Base-by-base conservation (phyloP, 2,113 vertebrate genomes). In the Podiceps cristatus region DNA sequence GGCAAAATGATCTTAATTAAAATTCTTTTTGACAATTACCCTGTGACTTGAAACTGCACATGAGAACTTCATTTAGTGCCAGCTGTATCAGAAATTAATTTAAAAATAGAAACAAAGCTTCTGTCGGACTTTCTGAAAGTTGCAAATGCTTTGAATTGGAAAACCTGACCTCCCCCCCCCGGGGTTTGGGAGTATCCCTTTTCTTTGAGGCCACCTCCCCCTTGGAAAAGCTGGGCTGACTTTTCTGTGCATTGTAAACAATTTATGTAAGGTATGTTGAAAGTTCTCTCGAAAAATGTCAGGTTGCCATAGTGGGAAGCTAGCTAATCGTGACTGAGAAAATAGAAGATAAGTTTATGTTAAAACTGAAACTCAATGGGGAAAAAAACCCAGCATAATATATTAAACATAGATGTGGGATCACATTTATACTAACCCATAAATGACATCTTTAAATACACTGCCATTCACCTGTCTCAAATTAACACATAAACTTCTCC, bases 151-250 rank as follows among this genome's bases (percentile, higher is more conserved):
- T n/a, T 62, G 25, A 71, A 58, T 80, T 66, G 27, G 19, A 49
- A 75, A 80, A 69, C 5, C 4, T 31, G 40, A 52, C 5, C 23
- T 2, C 7, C 4, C 18, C 4, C 2, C 5, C 5, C 19, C 4
- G 19, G 0, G 2, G 3, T 53, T 9, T 66, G 17, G 13, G 24
- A 88, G 59, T 13, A n/a, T 33, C 4, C 28, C 0, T 77, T 25
- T 55, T 37, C 29, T 73, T 55, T 64, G 15, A 66, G 37, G 27
- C 45, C 13, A 81, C 12, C 27, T 12, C 19, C 10, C 5, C 5
- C 10, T 45, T 45, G 45, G 16, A 16, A 45, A 45, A 45, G 13
- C 22, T 42, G 13, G 42, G 42, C 11, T 42, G 42, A 42, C 42
- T 42, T 42, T 84, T 58, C 60, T 45, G 37, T 53, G 63, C 67